These are phyloP conservation scores for Poecilia wingei DNA, from an alignment of 2,797 vertebrate species.

Conservation along the genomic window DNA sequence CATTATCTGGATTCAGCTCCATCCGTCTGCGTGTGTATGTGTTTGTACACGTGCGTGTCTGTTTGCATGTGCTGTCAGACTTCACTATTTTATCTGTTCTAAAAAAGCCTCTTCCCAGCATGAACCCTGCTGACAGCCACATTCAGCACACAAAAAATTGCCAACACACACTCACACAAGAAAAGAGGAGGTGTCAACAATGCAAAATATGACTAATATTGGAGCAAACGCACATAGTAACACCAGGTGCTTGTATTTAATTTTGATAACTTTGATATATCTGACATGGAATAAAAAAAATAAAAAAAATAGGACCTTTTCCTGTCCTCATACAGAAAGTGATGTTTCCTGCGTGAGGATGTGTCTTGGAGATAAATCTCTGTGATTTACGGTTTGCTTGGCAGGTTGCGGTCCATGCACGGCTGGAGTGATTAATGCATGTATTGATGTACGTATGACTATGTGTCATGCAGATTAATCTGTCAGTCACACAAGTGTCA, in stretches of 20 bases:
- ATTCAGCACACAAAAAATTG: slow-evolving; percentile 29
- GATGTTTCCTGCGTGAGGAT: slow-evolving; percentile 25
- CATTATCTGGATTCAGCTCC: slow-evolving; percentile 65
- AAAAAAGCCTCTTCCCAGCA: slow-evolving; percentile 65
- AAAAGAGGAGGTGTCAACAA: slow-evolving; percentile 40
- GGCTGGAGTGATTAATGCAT: slow-evolving; percentile 50
- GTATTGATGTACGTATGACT: slow-evolving; percentile 33
- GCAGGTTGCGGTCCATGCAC: slow-evolving; percentile 23
- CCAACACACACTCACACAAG: slow-evolving; percentile 27
- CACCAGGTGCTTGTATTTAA: slow-evolving; percentile 33
- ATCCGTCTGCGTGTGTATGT: slow-evolving; percentile 23
- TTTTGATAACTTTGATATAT: slow-evolving; percentile 48
- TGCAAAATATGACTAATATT: slow-evolving; percentile 55
- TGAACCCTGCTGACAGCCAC: slow-evolving; percentile 65
- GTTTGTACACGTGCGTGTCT: background rate
- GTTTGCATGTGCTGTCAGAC: slow-evolving; percentile 67
- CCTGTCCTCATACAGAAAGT: slow-evolving; percentile 15
- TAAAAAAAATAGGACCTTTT: slow-evolving; percentile 13
- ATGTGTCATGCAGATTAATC: slow-evolving; percentile 49
- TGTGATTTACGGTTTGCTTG: slow-evolving; percentile 45
- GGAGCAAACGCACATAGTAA: slow-evolving; percentile 29
- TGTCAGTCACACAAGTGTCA: slow-evolving; percentile 53
- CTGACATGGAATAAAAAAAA: slow-evolving; percentile 27
- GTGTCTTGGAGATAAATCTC: slow-evolving; percentile 45
- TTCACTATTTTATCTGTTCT: slow-evolving; percentile 72